Conservation (phyloP, 2,113 vertebrate species). For the Lepus americanus region DNA sequence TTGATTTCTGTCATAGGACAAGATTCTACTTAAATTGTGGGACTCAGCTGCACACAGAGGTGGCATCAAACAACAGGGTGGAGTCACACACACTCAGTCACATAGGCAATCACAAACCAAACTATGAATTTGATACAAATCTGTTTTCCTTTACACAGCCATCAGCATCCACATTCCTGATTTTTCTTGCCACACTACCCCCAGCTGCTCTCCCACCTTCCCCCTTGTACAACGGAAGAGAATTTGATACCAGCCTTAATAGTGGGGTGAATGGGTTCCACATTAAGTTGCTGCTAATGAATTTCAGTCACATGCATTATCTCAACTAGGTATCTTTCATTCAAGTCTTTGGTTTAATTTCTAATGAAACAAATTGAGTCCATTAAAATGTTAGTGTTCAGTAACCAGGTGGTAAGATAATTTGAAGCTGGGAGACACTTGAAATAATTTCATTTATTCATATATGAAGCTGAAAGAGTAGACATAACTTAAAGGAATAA, state of each 20-base stretch:
- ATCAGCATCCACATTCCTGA: slow-evolving; percentile 1
- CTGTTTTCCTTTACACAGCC: neutral
- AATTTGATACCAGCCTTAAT: neutral
- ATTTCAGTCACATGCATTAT: slow-evolving; percentile 23
- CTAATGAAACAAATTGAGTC: neutral
- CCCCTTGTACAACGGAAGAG: neutral
- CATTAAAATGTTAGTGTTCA: slow-evolving; percentile 31
- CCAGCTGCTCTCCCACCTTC: slow-evolving; percentile 8
- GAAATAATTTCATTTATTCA: neutral
- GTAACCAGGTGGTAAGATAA: neutral
- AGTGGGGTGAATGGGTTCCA: neutral
- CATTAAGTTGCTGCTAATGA: slow-evolving; percentile 9
- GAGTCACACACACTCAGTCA: accelerated
- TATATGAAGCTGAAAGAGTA: neutral
- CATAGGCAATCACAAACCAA: neutral
- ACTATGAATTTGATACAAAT: neutral
- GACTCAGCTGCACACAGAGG: neutral
- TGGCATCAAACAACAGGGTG: neutral
- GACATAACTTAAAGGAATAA: neutral
- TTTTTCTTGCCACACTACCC: neutral
- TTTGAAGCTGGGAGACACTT: neutral
- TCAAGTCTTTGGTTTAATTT: slow-evolving; percentile 39
- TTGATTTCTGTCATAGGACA: neutral
- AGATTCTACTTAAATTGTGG: neutral
- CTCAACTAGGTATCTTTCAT: neutral